Conservation (phyloP, 2,797 vertebrate species). For the Coregonus sp. region DNA sequence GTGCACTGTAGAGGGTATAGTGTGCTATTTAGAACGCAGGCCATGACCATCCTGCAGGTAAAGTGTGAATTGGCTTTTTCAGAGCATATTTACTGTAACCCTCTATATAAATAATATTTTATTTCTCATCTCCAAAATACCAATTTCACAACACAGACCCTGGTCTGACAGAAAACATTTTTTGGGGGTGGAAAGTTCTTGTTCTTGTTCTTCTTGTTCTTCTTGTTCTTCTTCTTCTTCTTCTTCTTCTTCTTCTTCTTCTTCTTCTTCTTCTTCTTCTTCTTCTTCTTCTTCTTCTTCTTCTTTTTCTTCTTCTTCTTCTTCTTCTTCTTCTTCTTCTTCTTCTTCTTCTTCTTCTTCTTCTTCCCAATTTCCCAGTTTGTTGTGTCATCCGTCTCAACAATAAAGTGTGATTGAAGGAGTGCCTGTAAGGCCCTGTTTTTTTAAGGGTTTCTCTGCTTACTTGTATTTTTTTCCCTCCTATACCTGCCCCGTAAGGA, state of each 20-base stretch:
- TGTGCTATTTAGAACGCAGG: background rate
- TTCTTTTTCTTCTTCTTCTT: constrained; percentile 21
- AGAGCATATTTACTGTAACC: constrained; percentile 32
- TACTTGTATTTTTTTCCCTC: constrained; percentile 19
- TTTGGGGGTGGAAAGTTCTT: background rate
- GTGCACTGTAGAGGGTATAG: background rate
- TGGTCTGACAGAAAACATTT: background rate
- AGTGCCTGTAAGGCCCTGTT: constrained; percentile 29
- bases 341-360: constrained; percentile 16
- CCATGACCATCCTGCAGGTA: background rate
- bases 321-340: constrained; percentile 16
- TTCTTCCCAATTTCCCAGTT: constrained; percentile 27
- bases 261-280: constrained; percentile 19
- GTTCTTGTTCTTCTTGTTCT: constrained; percentile 14
- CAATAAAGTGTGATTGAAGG: constrained; percentile 52
- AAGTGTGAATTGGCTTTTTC: constrained; percentile 31
- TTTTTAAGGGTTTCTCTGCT: constrained; percentile 15
- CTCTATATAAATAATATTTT: constrained; percentile 14
- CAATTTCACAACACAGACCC: constrained; percentile 30
- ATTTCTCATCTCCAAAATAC: constrained; percentile 26
- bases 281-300: constrained; percentile 17
- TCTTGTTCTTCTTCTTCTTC: constrained; percentile 19
- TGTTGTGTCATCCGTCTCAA: constrained; percentile 49
- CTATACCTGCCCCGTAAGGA: background rate
- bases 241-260: constrained; percentile 17